Conservation (phyloP, 1,140 invertebrate species). For the Sycophaga agraensis region DNA sequence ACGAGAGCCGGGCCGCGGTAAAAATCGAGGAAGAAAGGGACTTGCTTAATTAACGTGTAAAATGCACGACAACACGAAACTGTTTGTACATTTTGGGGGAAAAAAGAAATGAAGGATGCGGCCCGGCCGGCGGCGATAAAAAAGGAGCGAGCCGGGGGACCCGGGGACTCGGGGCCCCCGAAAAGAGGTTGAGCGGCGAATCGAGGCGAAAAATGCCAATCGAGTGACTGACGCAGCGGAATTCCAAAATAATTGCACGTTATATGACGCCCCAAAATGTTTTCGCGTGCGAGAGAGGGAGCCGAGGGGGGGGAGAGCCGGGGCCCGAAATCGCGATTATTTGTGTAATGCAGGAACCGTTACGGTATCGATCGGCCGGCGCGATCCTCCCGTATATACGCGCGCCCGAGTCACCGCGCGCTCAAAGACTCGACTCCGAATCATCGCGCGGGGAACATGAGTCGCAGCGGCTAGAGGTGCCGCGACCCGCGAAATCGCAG, state of each 20-base stretch:
- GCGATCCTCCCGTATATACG: neutral
- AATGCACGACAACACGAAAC: neutral
- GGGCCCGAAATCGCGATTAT: neutral
- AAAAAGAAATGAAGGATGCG: neutral
- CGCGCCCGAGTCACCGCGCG: too few species aligned
- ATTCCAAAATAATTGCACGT: conserved; percentile 23
- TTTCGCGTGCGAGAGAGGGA: neutral
- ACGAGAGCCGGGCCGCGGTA: too few species aligned
- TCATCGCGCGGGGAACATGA: too few species aligned
- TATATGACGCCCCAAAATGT: neutral
- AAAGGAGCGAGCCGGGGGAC: too few species aligned
- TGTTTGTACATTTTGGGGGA: neutral
- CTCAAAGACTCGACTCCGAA: too few species aligned
- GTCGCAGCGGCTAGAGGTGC: too few species aligned
- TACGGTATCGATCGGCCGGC: neutral
- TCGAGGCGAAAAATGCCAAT: conserved; percentile 8
- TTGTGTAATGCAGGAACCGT: neutral
- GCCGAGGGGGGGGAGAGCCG: neutral
- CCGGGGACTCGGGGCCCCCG: too few species aligned
- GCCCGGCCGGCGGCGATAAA: too few species aligned
- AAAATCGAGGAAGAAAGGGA: too few species aligned
- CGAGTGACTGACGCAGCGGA: conserved; percentile 9
- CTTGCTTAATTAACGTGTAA: neutral
- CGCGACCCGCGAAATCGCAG: too few species aligned
- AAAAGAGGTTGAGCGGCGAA: neutral